Evolutionary conservation across 1,140 invertebrate species (phyloP).

Genomic region (Lepidostoma basale): DNA sequence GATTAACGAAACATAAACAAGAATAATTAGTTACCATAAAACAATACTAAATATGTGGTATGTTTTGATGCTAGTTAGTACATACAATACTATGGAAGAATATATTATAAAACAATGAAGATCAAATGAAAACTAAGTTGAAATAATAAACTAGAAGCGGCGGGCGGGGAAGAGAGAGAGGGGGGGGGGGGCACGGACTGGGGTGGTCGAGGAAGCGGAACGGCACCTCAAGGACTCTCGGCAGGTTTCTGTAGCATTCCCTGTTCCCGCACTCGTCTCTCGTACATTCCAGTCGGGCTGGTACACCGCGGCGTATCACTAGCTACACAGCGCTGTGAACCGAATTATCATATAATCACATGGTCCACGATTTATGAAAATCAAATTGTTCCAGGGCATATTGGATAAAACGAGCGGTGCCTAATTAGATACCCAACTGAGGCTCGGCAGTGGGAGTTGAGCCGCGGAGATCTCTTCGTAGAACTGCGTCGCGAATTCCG

Average conservation of each 20-base stretch:
- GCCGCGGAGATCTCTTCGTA: conserved; percentile 6
- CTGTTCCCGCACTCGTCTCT: not conserved
- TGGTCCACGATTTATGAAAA: not conserved
- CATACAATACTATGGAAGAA: no score
- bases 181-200: not conserved
- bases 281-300: no score
- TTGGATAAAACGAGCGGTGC: not conserved
- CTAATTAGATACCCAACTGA: conserved; percentile 3
- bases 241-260: not conserved
- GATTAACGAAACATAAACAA: no score
- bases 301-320: not conserved
- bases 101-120: no score
- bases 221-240: not conserved
- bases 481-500: conserved; percentile 19
- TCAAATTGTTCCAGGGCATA: not conserved
- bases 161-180: no score
- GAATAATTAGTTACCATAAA: no score
- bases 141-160: no score
- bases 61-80: no score
- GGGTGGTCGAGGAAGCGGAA: conserved; percentile 8
- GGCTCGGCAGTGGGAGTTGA: not conserved
- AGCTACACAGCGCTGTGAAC: not conserved
- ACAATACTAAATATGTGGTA: no score
- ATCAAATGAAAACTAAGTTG: no score
- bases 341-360: conserved; percentile 17